phyloP scores from a whole-genome alignment of 2,888 invertebrate species.

The Trachelus troglodyta region DNA sequence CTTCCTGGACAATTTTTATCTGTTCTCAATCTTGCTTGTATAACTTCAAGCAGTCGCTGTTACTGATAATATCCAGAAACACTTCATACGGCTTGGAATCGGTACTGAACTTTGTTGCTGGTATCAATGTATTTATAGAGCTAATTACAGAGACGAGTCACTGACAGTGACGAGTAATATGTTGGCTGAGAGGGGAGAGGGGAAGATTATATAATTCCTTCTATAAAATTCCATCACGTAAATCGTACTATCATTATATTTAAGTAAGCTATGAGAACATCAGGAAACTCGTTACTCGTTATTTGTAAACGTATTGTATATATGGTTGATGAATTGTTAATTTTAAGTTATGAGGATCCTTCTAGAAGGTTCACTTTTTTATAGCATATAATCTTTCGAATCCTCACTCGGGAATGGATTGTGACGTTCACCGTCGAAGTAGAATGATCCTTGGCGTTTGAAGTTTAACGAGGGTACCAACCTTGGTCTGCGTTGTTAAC shows the following conservation, averaged over 20 bases:
- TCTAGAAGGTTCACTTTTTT: too few relatives aligned
- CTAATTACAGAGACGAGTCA: background rate
- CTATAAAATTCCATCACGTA: background rate
- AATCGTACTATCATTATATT: background rate
- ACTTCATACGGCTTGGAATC: background rate
- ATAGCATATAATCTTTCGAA: too few relatives aligned
- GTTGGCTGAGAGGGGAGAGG: fast-evolving
- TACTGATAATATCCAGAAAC: background rate
- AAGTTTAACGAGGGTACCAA: too few relatives aligned
- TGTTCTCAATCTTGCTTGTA: background rate
- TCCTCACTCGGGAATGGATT: too few relatives aligned
- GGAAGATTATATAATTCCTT: background rate
- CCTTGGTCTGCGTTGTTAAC: background rate
- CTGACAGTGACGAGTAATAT: background rate
- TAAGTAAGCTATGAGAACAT: background rate
- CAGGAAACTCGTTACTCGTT: background rate
- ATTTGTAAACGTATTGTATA: background rate
- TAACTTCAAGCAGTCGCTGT: background rate
- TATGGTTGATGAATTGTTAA: background rate
- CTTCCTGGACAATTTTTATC: background rate
- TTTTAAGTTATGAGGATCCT: too few relatives aligned
- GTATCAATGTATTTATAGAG: background rate
- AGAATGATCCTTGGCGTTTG: too few relatives aligned
- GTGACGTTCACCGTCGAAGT: too few relatives aligned
- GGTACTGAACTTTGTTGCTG: background rate